phyloP scores from a whole-genome alignment of 2,113 vertebrate genomes.

The Vireo altiloquus region DNA sequence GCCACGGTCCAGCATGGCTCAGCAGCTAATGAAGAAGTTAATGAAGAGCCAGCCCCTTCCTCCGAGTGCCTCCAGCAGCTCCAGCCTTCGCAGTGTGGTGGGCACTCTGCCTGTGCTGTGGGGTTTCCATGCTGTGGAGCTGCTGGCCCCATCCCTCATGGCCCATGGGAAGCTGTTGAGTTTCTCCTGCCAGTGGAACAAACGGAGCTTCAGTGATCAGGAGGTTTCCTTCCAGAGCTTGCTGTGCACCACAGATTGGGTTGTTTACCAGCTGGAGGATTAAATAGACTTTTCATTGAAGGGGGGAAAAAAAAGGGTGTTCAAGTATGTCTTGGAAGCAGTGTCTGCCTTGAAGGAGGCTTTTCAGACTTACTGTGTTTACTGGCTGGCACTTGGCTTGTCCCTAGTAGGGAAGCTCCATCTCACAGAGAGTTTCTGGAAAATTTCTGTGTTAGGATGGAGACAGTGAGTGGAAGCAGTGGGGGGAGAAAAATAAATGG shows the following conservation, averaged over 20 bases:
- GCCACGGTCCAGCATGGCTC: fast-evolving
- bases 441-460: not conserved
- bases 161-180: not conserved
- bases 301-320: not conserved
- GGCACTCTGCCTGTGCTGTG: not conserved
- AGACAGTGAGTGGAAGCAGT: not conserved
- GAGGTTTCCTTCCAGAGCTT: constrained; percentile 9
- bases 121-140: not conserved
- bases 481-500: not conserved
- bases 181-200: not conserved
- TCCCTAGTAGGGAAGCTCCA: not conserved
- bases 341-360: not conserved
- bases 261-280: constrained; percentile 40
- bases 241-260: not conserved
- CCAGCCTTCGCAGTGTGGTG: fast-evolving
- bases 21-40: not conserved
- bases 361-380: constrained; percentile 39
- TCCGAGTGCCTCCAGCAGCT: not conserved
- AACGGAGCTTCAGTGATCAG: not conserved
- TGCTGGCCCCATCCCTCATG: not conserved
- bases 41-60: not conserved
- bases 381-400: not conserved
- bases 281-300: constrained; percentile 20
- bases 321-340: constrained; percentile 6
- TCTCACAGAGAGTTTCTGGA: not conserved